Conservation (phyloP, 2,797 vertebrate species). For the Numenius phaeopus region DNA sequence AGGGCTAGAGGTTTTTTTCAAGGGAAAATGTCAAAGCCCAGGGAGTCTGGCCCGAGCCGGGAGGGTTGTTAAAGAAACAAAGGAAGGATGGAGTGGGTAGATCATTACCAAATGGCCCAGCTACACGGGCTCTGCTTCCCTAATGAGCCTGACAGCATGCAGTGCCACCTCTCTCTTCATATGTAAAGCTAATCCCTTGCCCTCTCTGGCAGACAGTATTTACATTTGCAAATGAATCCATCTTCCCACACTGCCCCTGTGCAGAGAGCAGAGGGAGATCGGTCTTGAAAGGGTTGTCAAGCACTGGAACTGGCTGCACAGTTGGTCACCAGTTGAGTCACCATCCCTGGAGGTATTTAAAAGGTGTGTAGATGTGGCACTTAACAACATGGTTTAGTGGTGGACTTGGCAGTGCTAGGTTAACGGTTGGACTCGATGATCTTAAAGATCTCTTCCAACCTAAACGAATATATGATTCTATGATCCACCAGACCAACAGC, state of each 20-base stretch:
- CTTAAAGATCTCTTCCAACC: background rate
- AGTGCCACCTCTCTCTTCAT: background rate
- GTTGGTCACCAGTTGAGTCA: background rate
- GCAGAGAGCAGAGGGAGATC: background rate
- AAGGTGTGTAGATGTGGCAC: background rate
- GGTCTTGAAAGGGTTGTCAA: background rate
- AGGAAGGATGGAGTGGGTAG: constrained; percentile 35
- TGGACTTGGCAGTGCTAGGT: background rate
- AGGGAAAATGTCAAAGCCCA: background rate
- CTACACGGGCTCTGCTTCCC: background rate
- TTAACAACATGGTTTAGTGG: background rate
- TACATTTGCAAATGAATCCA: constrained; percentile 63
- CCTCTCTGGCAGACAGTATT: constrained; percentile 45
- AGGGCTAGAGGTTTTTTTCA: background rate
- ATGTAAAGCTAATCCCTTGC: constrained; percentile 59
- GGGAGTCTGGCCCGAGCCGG: background rate
- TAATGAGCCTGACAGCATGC: constrained; percentile 62
- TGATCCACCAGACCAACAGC: background rate
- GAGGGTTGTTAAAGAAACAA: constrained; percentile 57
- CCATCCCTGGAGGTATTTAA: background rate
- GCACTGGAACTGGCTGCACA: background rate
- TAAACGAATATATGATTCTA: background rate
- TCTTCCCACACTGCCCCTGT: background rate
- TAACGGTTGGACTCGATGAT: background rate
- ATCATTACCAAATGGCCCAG: constrained; percentile 42